Evolutionary conservation across 2,113 vertebrate genomes (phyloP).

Genomic region (Emydocephalus ijimae): DNA sequence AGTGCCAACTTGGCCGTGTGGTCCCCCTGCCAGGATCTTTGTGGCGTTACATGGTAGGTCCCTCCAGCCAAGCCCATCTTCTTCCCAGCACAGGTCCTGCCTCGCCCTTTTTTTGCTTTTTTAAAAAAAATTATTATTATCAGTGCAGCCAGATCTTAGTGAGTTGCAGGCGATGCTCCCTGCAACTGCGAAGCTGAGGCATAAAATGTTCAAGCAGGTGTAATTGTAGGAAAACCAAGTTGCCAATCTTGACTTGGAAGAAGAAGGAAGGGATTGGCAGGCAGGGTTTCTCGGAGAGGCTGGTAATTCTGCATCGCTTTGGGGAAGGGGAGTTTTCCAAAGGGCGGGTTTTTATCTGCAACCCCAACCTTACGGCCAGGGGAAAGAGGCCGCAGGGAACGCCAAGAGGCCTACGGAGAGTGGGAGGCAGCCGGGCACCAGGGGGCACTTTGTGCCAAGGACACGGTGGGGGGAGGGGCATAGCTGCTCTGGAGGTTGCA

Average conservation of each 20-base stretch:
- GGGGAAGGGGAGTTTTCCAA: neutral
- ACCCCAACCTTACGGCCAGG: neutral
- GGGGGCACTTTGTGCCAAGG: no score
- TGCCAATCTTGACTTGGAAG: neutral
- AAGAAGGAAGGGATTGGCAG: neutral
- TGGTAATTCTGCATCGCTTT: neutral
- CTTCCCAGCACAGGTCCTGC: neutral
- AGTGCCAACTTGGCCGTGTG: neutral
- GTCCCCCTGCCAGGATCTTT: neutral
- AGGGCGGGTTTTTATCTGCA: neutral
- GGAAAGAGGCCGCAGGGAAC: neutral
- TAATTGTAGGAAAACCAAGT: neutral
- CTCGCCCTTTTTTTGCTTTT: neutral
- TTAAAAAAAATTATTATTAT: neutral
- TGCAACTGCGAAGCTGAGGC: neutral
- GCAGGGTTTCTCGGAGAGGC: neutral
- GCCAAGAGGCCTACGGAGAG: fast-evolving
- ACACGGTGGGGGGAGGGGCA: no score
- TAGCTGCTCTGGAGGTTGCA: no score
- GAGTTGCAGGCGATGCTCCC: neutral
- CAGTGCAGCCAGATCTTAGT: neutral
- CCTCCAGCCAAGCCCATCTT: neutral
- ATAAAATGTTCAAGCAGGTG: neutral
- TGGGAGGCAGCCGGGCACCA: fast-evolving
- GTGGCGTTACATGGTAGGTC: neutral